phyloP scores from a whole-genome alignment of 2,888 invertebrate species.

The Orthonychiurus folsomi region DNA sequence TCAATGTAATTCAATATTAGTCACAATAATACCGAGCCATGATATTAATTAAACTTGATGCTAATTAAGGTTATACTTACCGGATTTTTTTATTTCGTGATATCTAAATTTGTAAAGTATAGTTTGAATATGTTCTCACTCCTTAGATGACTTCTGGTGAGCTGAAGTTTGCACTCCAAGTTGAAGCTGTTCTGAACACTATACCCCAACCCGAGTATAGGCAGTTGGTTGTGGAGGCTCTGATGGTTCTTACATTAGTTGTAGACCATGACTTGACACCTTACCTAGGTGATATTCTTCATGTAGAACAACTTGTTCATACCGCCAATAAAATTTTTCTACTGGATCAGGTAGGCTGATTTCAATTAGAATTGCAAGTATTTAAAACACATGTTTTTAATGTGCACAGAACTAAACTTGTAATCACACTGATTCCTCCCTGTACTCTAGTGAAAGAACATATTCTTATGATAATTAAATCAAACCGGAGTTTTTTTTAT shows the following conservation, averaged over 20 bases:
- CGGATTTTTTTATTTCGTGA: background rate
- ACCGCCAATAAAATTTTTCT: conserved; percentile 90
- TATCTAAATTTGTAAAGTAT: background rate
- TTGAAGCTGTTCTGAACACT: conserved; percentile 90
- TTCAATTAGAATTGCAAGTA: background rate
- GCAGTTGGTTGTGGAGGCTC: conserved; percentile 89
- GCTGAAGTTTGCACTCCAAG: conserved; percentile 92
- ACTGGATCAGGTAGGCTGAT: conserved; percentile 79
- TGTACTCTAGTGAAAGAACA: too few relatives aligned
- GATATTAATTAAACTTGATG: background rate
- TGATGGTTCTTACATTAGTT: conserved; percentile 83
- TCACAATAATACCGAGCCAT: too few relatives aligned
- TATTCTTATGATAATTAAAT: too few relatives aligned
- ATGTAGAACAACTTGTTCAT: conserved; percentile 85
- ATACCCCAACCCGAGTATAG: conserved; percentile 98
- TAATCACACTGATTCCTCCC: too few relatives aligned
- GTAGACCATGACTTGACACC: conserved; percentile 74
- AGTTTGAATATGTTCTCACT: too few relatives aligned
- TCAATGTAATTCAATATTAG: conserved; percentile 1
- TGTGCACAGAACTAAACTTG: too few relatives aligned
- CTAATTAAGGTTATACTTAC: background rate
- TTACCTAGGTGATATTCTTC: conserved; percentile 67
- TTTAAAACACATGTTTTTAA: too few relatives aligned
- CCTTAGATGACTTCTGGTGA: conserved; percentile 95
- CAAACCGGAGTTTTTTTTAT: too few relatives aligned